Evolutionary conservation across 2,888 invertebrate genomes (phyloP).

Genomic region (Xestia ashworthii): DNA sequence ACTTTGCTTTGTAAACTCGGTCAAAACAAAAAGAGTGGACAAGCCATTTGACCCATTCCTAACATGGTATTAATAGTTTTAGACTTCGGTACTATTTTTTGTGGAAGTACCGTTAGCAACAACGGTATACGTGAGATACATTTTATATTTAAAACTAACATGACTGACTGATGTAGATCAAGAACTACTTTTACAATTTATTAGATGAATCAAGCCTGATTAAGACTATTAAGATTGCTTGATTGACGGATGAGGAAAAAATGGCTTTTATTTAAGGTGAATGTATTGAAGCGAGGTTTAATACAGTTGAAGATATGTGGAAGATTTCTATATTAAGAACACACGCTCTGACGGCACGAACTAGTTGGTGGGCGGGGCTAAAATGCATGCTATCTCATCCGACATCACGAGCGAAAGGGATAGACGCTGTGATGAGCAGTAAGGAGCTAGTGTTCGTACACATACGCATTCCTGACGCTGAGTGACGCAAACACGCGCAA

Average conservation of each 20-base stretch:
- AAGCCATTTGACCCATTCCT: conserved; percentile 37
- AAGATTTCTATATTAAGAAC: background rate
- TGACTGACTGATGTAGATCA: conserved; percentile 58
- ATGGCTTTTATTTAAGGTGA: background rate
- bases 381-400: too few species aligned
- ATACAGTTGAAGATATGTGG: background rate
- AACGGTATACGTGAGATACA: conserved; percentile 55
- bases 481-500: too few species aligned
- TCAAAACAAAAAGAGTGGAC: conserved; percentile 28
- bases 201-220: conserved; percentile 49
- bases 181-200: conserved; percentile 48
- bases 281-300: background rate
- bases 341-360: too few species aligned
- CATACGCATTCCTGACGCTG: too few species aligned
- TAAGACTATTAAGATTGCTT: background rate
- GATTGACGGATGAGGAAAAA: conserved; percentile 15
- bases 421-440: too few species aligned
- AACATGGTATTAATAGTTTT: conserved; percentile 44
- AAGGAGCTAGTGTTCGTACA: too few species aligned
- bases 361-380: too few species aligned
- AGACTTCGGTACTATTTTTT: conserved; percentile 51
- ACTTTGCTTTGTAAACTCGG: background rate
- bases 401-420: too few species aligned
- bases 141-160: conserved; percentile 30
- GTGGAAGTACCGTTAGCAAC: conserved; percentile 59